Evolutionary conservation across 2,888 invertebrate species (phyloP), one percentile per base, ranked within the genome.

Genomic region (Rhyacophila evoluta): DNA sequence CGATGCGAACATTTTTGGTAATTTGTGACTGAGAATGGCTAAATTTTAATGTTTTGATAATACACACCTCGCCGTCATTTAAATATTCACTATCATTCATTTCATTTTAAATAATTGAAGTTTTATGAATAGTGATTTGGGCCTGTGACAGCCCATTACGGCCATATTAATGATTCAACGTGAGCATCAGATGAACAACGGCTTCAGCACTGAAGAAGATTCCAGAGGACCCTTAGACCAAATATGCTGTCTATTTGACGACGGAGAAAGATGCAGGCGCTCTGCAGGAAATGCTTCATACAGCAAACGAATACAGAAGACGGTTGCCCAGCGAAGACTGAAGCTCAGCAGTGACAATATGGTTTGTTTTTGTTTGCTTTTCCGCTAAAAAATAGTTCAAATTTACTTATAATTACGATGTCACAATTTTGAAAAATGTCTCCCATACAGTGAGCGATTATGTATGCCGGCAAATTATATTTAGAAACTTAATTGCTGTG

Each of bases 291-390:
- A 97, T 91, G 98, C 98, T 83, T 96, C 97, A 69, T 98, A 98
- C 89, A 98, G 97, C 88, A 98, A 98, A 87, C 93, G 98, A 83
- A 97, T 98, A 84, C 98, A 98, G 88, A 98, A 98, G 87, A 98
- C 96, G 78, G 98, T 98, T 37, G 94, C 95, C 74, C 97, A 97
- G 85, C 92, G 97, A 85, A 93, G 96, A 84, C 92, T 98, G 55
- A 97, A 97, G 86, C 92, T 98, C 55, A 94, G 93, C 86, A 93
- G 96, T 84, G 98, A 98, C 89, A 93, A 91, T 83, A 91, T 91
- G 85, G 95, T 77, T 37, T 38, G 15, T 72, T n/a, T n/a, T n/a
- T n/a, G n/a, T n/a, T n/a, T n/a, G n/a, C n/a, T n/a, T n/a, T n/a
- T n/a, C n/a, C n/a, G n/a, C n/a, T n/a, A n/a, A n/a, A n/a, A n/a